phyloP scores from a whole-genome alignment of 2,888 invertebrate genomes.

The Heliconius hortense region DNA sequence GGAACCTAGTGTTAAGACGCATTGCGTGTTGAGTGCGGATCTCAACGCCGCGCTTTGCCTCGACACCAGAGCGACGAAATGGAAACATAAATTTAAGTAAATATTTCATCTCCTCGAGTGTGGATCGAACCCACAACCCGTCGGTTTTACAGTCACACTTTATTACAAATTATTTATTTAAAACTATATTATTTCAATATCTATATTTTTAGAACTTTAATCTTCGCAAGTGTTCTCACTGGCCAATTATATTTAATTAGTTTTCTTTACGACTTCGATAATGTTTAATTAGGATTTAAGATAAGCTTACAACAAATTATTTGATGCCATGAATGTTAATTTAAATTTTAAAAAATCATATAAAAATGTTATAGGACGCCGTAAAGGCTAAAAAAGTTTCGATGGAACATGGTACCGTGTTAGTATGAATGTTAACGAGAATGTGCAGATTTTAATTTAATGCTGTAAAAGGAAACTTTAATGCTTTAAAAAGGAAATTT shows the following conservation, averaged over 20 bases:
- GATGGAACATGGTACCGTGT: not conserved
- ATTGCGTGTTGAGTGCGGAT: too few relatives aligned
- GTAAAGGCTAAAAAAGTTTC: not conserved
- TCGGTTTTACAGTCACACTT: too few relatives aligned
- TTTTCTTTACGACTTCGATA: not conserved
- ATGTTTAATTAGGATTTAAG: not conserved
- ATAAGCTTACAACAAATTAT: conserved; percentile 5
- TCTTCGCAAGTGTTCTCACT: not conserved
- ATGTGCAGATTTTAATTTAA: not conserved
- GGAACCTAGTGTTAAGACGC: too few relatives aligned
- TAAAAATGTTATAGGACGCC: not conserved
- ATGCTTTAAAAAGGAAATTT: too few relatives aligned
- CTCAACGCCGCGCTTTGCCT: too few relatives aligned
- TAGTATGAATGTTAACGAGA: not conserved
- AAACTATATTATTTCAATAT: not conserved
- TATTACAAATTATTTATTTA: too few relatives aligned
- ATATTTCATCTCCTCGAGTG: too few relatives aligned
- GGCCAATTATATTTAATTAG: conserved; percentile 16
- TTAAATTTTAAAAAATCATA: not conserved
- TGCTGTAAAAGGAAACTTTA: too few relatives aligned
- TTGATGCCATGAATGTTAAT: not conserved
- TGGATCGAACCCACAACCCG: too few relatives aligned
- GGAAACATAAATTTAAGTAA: too few relatives aligned
- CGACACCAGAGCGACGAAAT: too few relatives aligned
- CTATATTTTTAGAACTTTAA: not conserved